Percentiles rank a stretch among this genome's conserved stretches.
These are phyloP conservation scores for Acridotheres tristis DNA, from an alignment of 2,797 vertebrate species.

Conservation along the genomic window DNA sequence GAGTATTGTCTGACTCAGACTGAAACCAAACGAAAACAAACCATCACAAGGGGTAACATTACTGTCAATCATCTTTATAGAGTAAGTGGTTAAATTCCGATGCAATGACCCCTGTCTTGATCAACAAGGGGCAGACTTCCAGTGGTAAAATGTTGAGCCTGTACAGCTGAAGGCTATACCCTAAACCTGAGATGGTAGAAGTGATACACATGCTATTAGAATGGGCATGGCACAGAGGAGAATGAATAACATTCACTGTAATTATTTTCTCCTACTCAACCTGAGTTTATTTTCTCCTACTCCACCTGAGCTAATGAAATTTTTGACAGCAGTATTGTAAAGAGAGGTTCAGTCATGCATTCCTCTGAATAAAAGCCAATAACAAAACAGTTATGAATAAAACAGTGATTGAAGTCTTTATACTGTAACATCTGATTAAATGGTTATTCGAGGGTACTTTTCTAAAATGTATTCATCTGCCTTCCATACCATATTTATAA, in stretches of 20 bases:
- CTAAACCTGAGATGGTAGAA: not conserved
- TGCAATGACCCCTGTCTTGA: not conserved
- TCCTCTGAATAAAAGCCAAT: not conserved
- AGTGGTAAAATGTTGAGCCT: not conserved
- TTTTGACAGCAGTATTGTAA: not conserved
- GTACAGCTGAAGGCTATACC: not conserved
- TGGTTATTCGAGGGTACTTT: not conserved
- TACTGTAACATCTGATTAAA: not conserved
- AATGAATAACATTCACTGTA: not conserved
- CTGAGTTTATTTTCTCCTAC: not conserved
- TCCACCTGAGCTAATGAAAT: not conserved
- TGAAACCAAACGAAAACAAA: conserved; percentile 43
- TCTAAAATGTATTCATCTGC: not conserved
- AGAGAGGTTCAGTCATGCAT: not conserved
- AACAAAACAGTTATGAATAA: not conserved
- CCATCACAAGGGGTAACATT: not conserved
- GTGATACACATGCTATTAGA: not conserved
- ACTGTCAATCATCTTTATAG: not conserved
- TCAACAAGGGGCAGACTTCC: not conserved
- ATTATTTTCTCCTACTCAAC: not conserved
- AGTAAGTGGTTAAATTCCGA: conserved; percentile 6
- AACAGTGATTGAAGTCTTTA: not conserved
- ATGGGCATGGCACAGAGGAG: not conserved
- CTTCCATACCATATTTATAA: not conserved
- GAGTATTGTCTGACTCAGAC: conserved; percentile 40